Evolutionary conservation across 2,113 vertebrate species (phyloP).

Genomic region (Platichthys flesus): DNA sequence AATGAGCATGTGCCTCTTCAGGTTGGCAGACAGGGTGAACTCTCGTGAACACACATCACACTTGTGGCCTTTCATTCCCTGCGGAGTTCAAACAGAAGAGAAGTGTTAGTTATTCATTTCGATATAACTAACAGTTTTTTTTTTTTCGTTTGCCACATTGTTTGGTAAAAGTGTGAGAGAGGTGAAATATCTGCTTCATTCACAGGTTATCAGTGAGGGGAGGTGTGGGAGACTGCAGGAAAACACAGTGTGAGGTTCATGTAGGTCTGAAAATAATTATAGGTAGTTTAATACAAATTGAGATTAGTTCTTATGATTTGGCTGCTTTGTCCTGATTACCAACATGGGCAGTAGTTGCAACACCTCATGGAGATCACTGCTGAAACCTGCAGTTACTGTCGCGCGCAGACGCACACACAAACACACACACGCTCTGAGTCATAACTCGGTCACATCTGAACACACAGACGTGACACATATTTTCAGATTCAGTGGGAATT

Average conservation of each 20-base stretch:
- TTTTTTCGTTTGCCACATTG: not conserved
- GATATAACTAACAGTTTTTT: too few relatives aligned
- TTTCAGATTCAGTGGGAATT: too few relatives aligned
- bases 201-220: not conserved
- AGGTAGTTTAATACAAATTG: too few relatives aligned
- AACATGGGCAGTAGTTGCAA: too few relatives aligned
- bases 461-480: too few relatives aligned
- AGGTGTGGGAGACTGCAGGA: not conserved
- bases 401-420: too few relatives aligned
- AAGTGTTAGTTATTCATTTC: not conserved
- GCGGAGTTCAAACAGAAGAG: slow-evolving; percentile 22
- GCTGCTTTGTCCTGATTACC: too few relatives aligned
- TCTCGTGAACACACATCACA: slow-evolving; percentile 96
- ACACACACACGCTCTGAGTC: too few relatives aligned
- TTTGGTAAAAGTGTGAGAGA: not conserved
- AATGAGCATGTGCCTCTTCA: slow-evolving; percentile 98
- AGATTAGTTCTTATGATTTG: too few relatives aligned
- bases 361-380: too few relatives aligned
- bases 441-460: too few relatives aligned
- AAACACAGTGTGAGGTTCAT: not conserved
- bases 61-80: slow-evolving; percentile 98
- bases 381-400: too few relatives aligned
- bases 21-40: slow-evolving; percentile 97
- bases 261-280: not conserved
- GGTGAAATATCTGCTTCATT: not conserved